These are phyloP conservation scores for Phoenicopterus ruber DNA, from an alignment of 2,113 vertebrate species.

Conservation along the genomic window DNA sequence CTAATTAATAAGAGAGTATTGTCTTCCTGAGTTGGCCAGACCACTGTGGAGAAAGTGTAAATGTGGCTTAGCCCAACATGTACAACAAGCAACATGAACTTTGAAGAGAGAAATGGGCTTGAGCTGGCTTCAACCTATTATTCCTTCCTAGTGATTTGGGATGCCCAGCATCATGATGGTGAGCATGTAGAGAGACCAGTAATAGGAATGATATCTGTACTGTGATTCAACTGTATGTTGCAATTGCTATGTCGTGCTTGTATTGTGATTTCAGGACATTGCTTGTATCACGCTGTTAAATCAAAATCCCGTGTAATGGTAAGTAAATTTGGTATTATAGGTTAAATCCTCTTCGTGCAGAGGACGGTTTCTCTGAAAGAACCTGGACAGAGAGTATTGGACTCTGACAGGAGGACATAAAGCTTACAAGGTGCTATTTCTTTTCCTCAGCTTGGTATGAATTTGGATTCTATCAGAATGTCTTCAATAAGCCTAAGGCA, in stretches of 20 bases:
- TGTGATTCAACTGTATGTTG: background rate
- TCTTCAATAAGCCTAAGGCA: background rate
- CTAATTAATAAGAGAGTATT: background rate
- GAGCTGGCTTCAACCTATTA: background rate
- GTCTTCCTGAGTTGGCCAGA: background rate
- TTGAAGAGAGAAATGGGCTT: background rate
- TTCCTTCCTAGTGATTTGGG: background rate
- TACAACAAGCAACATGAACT: background rate
- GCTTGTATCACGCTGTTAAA: background rate
- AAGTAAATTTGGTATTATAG: background rate
- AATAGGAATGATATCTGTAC: background rate
- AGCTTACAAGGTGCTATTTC: background rate
- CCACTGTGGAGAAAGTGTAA: background rate
- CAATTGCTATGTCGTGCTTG: background rate
- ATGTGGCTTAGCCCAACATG: background rate
- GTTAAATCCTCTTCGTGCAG: background rate
- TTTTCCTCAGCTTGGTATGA: background rate
- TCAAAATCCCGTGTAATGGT: background rate
- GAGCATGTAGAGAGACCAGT: accelerated
- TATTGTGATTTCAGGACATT: background rate
- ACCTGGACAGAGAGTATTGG: background rate
- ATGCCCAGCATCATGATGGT: background rate
- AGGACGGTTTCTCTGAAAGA: background rate
- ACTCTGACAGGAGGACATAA: background rate
- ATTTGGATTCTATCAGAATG: background rate